Conservation (phyloP, 35 echinoderm and acorn worm species). For the Ophioderma brevispina region DNA sequence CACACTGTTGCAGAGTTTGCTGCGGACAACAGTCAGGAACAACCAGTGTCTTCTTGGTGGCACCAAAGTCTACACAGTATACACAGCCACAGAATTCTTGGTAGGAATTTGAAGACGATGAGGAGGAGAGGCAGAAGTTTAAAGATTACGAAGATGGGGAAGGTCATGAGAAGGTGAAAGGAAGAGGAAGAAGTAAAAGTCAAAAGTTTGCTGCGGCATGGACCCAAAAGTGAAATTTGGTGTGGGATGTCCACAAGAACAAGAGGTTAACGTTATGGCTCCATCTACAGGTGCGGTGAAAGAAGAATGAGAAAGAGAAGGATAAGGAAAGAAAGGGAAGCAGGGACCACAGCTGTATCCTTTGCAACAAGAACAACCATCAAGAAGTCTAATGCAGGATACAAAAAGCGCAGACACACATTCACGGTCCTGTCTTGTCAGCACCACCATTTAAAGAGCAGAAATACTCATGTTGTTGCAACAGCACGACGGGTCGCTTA, state of each 20-base stretch:
- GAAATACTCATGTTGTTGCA: conserved; percentile 75
- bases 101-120: conserved; percentile 24
- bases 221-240: conserved; percentile 91
- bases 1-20: background rate
- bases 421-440: conserved; percentile 91
- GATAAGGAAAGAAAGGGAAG: background rate
- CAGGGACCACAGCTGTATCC: conserved; percentile 56
- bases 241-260: conserved; percentile 33
- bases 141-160: conserved; percentile 31
- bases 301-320: conserved; percentile 36
- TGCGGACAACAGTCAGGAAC: conserved; percentile 47
- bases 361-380: conserved; percentile 94
- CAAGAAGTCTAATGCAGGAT: conserved; percentile 99
- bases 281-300: conserved; percentile 27
- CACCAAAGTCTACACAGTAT: conserved; percentile 69
- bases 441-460: conserved; percentile 96
- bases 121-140: no score
- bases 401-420: conserved; percentile 95
- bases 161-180: conserved; percentile 15
- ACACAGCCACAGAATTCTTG: conserved; percentile 37
- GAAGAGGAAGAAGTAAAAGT: background rate
- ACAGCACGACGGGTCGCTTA: conserved; percentile 36
- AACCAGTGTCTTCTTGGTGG: conserved; percentile 93
- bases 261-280: conserved; percentile 68
- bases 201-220: conserved; percentile 86